A percentile compares a stretch with the other conserved stretches of the same genome.
Conservation (phyloP, 2,888 invertebrate species). For the Chrysotoxum bicinctum region DNA sequence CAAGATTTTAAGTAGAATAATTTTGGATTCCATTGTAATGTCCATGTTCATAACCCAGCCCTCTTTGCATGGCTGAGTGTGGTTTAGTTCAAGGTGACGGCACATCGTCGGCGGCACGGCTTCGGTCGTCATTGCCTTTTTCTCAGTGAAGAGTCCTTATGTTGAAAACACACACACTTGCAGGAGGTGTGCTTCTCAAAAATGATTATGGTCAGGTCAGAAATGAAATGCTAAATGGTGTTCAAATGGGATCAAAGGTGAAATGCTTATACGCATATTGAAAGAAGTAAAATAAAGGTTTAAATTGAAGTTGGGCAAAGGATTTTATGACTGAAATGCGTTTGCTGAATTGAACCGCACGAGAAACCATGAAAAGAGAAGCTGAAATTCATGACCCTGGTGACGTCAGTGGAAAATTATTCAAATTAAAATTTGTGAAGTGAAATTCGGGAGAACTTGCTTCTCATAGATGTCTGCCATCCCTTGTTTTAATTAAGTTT, state of each 20-base stretch:
- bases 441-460: too few relatives aligned
- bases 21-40: conserved; percentile 59
- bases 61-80: not conserved
- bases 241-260: not conserved
- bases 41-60: not conserved
- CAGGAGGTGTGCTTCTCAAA: not conserved
- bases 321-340: not conserved
- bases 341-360: too few relatives aligned
- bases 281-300: not conserved
- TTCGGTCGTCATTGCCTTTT: not conserved
- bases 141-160: not conserved
- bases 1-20: conserved; percentile 67
- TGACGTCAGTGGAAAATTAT: too few relatives aligned
- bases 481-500: too few relatives aligned
- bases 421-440: too few relatives aligned
- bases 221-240: not conserved
- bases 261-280: not conserved
- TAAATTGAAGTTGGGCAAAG: not conserved
- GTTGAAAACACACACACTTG: not conserved
- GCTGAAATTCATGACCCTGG: too few relatives aligned
- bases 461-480: too few relatives aligned
- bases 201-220: not conserved
- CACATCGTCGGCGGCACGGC: not conserved
- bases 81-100: conserved; percentile 30
- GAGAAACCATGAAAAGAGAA: too few relatives aligned